phyloP scores from a whole-genome alignment of 2,888 invertebrate species.

The Dryococelus australis region DNA sequence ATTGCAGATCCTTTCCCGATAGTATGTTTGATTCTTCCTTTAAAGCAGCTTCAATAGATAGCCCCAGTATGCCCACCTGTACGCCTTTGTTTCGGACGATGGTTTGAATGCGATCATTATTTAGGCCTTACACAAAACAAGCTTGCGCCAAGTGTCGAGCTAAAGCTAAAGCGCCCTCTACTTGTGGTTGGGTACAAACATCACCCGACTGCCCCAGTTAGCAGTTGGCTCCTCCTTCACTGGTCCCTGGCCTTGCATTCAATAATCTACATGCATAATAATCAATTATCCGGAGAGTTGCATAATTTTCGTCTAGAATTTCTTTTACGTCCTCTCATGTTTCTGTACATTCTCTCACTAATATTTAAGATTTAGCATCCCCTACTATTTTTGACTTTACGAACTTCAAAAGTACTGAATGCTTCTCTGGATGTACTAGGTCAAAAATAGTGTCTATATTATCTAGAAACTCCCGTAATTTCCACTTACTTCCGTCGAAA shows the following conservation, averaged over 20 bases:
- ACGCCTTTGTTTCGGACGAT: no score
- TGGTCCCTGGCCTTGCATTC: neutral
- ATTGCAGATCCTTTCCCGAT: neutral
- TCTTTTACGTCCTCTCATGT: no score
- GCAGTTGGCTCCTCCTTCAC: no score
- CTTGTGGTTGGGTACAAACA: neutral
- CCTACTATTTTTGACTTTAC: no score
- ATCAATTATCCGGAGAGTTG: neutral
- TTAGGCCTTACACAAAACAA: neutral
- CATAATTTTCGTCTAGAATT: neutral
- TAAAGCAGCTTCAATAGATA: no score
- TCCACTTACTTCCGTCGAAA: neutral
- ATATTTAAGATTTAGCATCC: no score
- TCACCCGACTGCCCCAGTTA: neutral
- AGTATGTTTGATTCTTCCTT: neutral
- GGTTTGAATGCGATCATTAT: neutral
- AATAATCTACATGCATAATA: no score
- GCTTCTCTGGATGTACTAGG: neutral
- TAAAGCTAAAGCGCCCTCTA: neutral
- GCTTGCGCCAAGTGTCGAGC: neutral
- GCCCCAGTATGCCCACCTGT: no score
- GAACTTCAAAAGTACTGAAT: no score
- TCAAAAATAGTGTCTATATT: neutral
- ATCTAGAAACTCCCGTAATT: neutral
- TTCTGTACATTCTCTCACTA: no score